Evolutionary conservation across 1,140 invertebrate species (phyloP), one percentile per base, ranked within the genome.

Genomic region (Phenacoccus solenopsis): DNA sequence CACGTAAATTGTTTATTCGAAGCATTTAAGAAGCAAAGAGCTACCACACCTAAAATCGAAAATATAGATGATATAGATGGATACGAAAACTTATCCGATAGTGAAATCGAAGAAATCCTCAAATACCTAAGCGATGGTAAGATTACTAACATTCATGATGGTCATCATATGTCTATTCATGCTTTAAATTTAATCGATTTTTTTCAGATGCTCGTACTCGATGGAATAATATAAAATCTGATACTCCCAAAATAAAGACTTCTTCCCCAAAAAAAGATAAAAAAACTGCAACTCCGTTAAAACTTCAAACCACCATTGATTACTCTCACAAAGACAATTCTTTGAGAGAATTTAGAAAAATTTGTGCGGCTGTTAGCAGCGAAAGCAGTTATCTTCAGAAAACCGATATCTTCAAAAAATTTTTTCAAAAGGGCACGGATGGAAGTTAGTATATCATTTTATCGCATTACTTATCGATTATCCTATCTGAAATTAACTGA

Each of bases 1-100:
- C 92, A 95, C 77, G 78, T 90, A 0, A 77, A 81, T 61, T 96
- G 92, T 76, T 78, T 94, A 0, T 92, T 94, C 80, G 88, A 90
- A 70, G 84, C 84, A 0, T 89, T 94, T 73, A 79, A 85, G 22
- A 87, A 87, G 75, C 91, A 93, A 73, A 79, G 90, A 70, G 85
- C 88, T 0, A 86, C 87, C 0, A 94, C 91, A 0, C 91, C 90
- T 77, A 85, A 88, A 72, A 90, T 95, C 71, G 89, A 93, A 71
- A 84, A 85, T 49, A 83, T 87, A n/a, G 84, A 84, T 70, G 92
- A 94, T 75, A 81, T 94, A 20, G 87, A 87, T 64, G 91, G 90
- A 10, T 70, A 57, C 69, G 79, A 84, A 20, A 79, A 82, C 25
- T 76, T 95, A 9, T 76, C 78, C 64, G 80, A 84, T 59, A 87